Percentiles rank a stretch among this genome's conserved stretches.
These are phyloP conservation scores for Malaclemys terrapin DNA, from an alignment of 2,113 vertebrate species.

Conservation along the genomic window DNA sequence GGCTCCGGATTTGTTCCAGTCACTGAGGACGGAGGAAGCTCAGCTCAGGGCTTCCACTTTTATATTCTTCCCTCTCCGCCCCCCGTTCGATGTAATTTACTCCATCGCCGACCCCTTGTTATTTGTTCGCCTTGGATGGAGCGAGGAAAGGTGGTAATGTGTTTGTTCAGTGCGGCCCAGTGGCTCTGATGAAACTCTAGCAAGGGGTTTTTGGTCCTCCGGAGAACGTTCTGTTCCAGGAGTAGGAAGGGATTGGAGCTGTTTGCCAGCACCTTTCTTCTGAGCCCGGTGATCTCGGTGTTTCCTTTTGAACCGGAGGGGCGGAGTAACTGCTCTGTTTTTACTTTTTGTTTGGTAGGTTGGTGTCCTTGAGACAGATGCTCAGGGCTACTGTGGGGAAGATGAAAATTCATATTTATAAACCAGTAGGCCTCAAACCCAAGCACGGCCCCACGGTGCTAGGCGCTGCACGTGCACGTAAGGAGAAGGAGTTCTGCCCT, in stretches of 20 bases:
- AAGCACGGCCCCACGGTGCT: background rate
- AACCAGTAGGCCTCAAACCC: background rate
- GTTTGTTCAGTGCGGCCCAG: background rate
- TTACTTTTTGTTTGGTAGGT: background rate
- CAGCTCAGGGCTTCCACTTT: background rate
- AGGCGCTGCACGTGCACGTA: background rate
- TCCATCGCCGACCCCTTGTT: background rate
- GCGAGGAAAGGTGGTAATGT: background rate
- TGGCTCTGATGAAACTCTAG: background rate
- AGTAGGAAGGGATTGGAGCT: background rate
- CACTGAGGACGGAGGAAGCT: background rate
- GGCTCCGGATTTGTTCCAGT: conserved; percentile 74
- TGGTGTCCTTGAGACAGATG: background rate
- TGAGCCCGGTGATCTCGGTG: background rate
- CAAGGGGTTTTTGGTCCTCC: fast-evolving
- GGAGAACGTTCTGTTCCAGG: background rate
- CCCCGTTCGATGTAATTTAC: fast-evolving
- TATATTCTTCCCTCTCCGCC: background rate
- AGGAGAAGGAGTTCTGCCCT: background rate
- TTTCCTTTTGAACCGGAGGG: background rate
- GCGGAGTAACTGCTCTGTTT: background rate
- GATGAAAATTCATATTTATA: background rate
- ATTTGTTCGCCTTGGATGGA: background rate
- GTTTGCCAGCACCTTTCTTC: background rate
- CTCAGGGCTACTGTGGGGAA: background rate